Evolutionary conservation across 2,113 vertebrate genomes (phyloP), one percentile per base, ranked within the genome.

Genomic region (Caranx melampygus): DNA sequence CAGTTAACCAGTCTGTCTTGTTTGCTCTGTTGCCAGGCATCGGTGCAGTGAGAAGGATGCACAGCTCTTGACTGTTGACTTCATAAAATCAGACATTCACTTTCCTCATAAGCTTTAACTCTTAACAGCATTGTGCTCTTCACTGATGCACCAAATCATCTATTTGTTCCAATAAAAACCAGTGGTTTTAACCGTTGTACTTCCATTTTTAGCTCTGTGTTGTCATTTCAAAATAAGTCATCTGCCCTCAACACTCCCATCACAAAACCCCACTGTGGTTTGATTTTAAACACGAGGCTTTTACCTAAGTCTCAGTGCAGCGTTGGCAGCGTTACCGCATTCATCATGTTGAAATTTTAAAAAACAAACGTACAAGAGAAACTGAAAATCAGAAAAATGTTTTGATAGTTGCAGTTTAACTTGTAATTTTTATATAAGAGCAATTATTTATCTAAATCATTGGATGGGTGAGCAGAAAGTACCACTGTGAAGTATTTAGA

Each of bases 1-100:
- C 52, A 83, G 51, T 75, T 10, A 76, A 83, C 83, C 51, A 33
- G 82, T 83, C 51, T 2, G 31, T 60, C 80, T 71, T 12, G 57
- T 72, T 83, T 16, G 10, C 44, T 33, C 33, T 34, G 52, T 66
- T 71, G 66, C 79, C 44, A 55, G 35, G 70, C 35, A 34, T 55
- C 45, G 14, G 5, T 10, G 21, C 0, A 14, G 47, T 58, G 55
- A 68, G 42, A 58, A 0, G 45, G 16, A 58, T 20, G 12, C 49
- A 20, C 15, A 12, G 2, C 13, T 20, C 5, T 40, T 6, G 11
- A 73, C 20, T 21, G 59, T 18, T 58, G 7, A 7, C 66, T 35
- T 20, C 0, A 9, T 21, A 52, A 63, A 63, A 21, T 18, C n/a
- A 11, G n/a, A 60, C 31, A 8, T 47, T 47, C 2, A 26, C 21